A percentile compares a stretch with the other conserved stretches of the same genome.
Evolutionary conservation across 2,113 vertebrate species (phyloP).

Genomic region (Psephotus haematonotus): DNA sequence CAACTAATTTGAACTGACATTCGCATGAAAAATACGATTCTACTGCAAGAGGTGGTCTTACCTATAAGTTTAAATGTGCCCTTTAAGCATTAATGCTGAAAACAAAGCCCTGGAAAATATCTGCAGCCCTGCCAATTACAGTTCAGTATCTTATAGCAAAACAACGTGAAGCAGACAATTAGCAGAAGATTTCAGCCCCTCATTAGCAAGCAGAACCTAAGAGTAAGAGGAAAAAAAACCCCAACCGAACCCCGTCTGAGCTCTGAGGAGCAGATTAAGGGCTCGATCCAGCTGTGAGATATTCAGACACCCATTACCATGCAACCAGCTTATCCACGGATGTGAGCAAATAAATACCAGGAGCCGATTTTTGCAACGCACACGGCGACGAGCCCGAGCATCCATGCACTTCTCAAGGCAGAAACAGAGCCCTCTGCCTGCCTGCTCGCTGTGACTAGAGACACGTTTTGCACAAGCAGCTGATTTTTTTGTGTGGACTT

Average conservation of each 20-base stretch:
- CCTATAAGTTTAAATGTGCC: conserved; percentile 12
- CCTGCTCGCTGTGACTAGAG: background rate
- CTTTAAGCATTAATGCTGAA: background rate
- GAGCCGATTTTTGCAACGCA: background rate
- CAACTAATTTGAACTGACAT: conserved; percentile 3
- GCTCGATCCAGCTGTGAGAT: conserved; percentile 28
- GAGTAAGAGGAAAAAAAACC: background rate
- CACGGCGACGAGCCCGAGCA: background rate
- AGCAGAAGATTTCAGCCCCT: conserved; percentile 31
- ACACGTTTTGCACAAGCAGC: background rate
- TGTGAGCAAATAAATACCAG: conserved; percentile 9
- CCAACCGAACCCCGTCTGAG: background rate
- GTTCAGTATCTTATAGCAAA: background rate
- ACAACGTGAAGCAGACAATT: background rate
- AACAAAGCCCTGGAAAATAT: background rate
- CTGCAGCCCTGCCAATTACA: conserved; percentile 22
- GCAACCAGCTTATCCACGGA: background rate
- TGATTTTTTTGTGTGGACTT: conserved; percentile 25
- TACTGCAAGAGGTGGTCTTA: background rate
- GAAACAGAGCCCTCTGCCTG: background rate
- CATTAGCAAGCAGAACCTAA: conserved; percentile 16
- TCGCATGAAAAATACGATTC: conserved; percentile 24
- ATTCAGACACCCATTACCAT: conserved; percentile 18
- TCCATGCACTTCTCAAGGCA: background rate
- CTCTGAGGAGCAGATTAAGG: background rate